Evolutionary conservation across 2,888 invertebrate species (phyloP).

Genomic region (Scrobipalpa costella): DNA sequence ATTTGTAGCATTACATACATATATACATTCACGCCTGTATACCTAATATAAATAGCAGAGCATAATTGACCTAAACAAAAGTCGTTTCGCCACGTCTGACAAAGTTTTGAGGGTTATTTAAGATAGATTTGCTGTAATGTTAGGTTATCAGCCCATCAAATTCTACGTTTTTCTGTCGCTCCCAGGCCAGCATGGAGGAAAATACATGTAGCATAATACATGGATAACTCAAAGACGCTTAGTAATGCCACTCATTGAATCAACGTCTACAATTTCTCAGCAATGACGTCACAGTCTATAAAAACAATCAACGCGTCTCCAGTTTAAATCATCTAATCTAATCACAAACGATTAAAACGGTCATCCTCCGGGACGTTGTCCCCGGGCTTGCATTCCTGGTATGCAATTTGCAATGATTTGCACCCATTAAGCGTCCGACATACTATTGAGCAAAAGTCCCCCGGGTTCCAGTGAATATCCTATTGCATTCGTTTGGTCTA

Average conservation of each 20-base stretch:
- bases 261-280: neutral
- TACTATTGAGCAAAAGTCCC: neutral
- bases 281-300: conserved; percentile 9
- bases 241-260: neutral
- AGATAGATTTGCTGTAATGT: no score
- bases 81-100: no score
- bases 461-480: neutral
- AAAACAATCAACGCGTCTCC: conserved; percentile 12
- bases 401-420: conserved; percentile 72
- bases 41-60: no score
- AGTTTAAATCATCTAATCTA: conserved; percentile 20
- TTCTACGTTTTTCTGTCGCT: no score
- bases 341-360: conserved; percentile 53
- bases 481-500: neutral
- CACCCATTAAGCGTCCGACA: conserved; percentile 61
- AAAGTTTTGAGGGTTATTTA: no score
- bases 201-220: no score
- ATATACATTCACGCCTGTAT: no score
- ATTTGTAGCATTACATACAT: no score
- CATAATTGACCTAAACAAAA: no score
- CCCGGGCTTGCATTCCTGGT: conserved; percentile 44
- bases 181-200: no score
- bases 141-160: no score
- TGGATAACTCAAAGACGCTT: neutral
- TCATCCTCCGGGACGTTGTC: conserved; percentile 44